Conservation (phyloP, 2,888 invertebrate species). For the Cinara cedri region DNA sequence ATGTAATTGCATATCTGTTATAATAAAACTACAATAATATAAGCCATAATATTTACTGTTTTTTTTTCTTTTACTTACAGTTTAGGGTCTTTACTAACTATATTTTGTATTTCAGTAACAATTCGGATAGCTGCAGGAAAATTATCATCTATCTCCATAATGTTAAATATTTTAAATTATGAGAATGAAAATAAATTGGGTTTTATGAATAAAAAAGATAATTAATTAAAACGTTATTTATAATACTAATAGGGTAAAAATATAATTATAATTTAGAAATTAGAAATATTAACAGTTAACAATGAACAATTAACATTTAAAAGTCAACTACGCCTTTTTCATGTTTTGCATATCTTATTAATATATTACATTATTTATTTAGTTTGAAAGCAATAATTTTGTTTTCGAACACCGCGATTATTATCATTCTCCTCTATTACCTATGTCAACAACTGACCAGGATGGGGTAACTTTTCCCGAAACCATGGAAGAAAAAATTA, state of each 20-base stretch:
- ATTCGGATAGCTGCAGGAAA: conserved; percentile 82
- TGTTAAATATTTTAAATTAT: neutral
- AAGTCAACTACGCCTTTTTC: neutral
- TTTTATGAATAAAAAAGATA: neutral
- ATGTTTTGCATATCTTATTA: no score
- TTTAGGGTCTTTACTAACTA: conserved; percentile 75
- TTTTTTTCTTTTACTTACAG: conserved; percentile 70
- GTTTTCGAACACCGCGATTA: no score
- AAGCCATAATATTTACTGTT: neutral
- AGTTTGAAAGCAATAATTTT: neutral
- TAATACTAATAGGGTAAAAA: neutral
- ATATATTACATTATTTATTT: no score
- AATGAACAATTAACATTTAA: no score
- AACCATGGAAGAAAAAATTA: no score
- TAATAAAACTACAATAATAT: conserved; percentile 57
- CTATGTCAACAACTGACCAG: no score
- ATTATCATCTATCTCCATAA: conserved; percentile 69
- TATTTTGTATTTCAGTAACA: conserved; percentile 75
- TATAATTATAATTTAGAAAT: neutral
- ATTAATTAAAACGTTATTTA: neutral
- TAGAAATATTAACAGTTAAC: no score
- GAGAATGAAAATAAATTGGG: neutral
- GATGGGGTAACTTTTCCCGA: no score
- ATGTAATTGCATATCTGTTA: no score
- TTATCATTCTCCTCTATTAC: no score